Conservation (phyloP, 1,140 invertebrate genomes). For the Drosophila malerkotliana region DNA sequence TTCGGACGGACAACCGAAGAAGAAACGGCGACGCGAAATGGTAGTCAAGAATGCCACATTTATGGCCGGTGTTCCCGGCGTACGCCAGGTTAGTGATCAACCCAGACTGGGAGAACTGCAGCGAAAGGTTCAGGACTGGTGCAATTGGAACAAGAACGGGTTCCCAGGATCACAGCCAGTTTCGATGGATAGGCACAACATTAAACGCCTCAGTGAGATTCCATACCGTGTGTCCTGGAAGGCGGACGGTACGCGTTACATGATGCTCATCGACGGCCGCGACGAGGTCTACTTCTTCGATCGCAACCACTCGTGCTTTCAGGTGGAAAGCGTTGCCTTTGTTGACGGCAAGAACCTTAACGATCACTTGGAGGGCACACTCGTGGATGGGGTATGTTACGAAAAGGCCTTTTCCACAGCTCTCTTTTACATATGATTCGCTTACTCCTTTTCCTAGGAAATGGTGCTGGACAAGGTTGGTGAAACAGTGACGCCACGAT, state of each 20-base stretch:
- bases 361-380: conserved; percentile 91
- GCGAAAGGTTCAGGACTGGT: conserved; percentile 91
- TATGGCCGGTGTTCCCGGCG: conserved; percentile 92
- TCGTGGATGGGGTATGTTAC: conserved; percentile 91
- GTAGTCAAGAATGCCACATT: conserved; percentile 87
- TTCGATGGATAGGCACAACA: conserved; percentile 95
- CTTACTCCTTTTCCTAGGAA: conserved; percentile 85
- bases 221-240: conserved; percentile 99
- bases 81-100: conserved; percentile 84
- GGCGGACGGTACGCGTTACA: conserved; percentile 98
- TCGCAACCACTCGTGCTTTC: conserved; percentile 97
- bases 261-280: conserved; percentile 96
- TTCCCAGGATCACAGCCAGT: conserved; percentile 99
- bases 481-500: conserved; percentile 91
- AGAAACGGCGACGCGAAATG: conserved; percentile 81
- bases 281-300: conserved; percentile 97
- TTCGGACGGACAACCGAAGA: conserved; percentile 33
- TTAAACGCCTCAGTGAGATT: conserved; percentile 90
- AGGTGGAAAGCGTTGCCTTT: conserved; percentile 92
- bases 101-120: conserved; percentile 89
- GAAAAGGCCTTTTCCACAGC: not conserved
- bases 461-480: conserved; percentile 96
- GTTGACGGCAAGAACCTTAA: conserved; percentile 89
- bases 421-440: conserved; percentile 57
- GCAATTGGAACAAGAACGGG: conserved; percentile 90